Evolutionary conservation across 2,797 vertebrate species (phyloP), one percentile per base, ranked within the genome.

Genomic region (Dipus sagitta): DNA sequence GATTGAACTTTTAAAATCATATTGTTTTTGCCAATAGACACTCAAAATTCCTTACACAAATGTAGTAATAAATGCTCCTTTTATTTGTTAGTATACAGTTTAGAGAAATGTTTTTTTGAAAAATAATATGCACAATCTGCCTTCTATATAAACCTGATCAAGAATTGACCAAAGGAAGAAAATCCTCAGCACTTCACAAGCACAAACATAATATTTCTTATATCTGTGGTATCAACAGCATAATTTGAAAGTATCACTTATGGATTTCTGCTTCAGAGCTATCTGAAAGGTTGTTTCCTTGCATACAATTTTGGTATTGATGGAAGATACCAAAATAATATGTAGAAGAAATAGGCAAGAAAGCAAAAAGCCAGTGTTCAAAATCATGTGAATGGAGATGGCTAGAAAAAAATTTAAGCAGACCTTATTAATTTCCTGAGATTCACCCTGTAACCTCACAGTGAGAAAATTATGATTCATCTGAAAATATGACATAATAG

Each of bases 201-300:
- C 82, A 32, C 20, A 64, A 62, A 64, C 28, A 65, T 62, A 86
- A 84, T 54, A 11, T 42, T 77, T 93, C 85, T 93, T 30, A 71
- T 86, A 95, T 64, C 62, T 97, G 74, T 76, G 84, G 23, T 90
- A 94, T 92, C 94, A 93, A 96, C 71, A 95, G 81, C 92, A 68
- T 92, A 96, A 96, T 97, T 97, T 96, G 18, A 90, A 80, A 96
- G 58, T 72, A 92, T 96, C 96, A 92, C 47, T 96, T 76, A 78
- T 74, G 30, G 11, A 80, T 15, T 86, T 70, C 14, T 89, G 60
- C 60, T 74, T 72, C 68, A 24, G 26, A 85, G 1, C 81, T 95
- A 86, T 85, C 65, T 93, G 86, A 76, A 24, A 87, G 32, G 26
- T 5, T 81, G 17, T 92, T 28, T 86, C 91, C 92, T 54, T 64